A percentile compares a stretch with the other conserved stretches of the same genome.
Conservation (phyloP, 2,888 invertebrate genomes). For the Phortica magna region DNA sequence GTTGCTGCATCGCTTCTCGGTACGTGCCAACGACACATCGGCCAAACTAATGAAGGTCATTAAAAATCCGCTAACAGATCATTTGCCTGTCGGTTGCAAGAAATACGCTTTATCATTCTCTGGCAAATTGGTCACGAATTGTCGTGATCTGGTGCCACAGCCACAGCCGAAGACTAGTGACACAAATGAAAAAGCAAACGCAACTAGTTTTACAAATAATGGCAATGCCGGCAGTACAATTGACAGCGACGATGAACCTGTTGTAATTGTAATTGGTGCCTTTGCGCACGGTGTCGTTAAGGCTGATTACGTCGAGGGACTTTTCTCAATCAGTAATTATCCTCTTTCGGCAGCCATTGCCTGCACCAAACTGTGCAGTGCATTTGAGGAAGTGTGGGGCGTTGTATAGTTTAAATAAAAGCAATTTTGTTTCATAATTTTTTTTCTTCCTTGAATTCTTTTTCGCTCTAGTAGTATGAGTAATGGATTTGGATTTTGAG, state of each 20-base stretch:
- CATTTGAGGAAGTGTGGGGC: conserved; percentile 96
- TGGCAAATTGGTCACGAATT: conserved; percentile 84
- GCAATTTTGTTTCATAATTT: background rate
- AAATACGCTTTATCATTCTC: conserved; percentile 95
- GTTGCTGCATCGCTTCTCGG: conserved; percentile 94
- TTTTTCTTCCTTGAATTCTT: background rate
- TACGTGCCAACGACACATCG: conserved; percentile 93
- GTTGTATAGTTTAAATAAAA: conserved; percentile 77
- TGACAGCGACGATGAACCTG: conserved; percentile 86
- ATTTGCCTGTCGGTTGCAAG: conserved; percentile 94
- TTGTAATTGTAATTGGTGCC: conserved; percentile 95
- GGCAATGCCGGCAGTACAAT: conserved; percentile 38
- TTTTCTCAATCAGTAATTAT: conserved; percentile 95
- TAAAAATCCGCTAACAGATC: conserved; percentile 96
- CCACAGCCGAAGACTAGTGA: background rate
- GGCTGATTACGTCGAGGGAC: conserved; percentile 93
- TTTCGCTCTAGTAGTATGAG: background rate
- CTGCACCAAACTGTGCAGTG: conserved; percentile 95
- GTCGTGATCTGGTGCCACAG: conserved; percentile 87
- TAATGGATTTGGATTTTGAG: background rate
- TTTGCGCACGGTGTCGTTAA: conserved; percentile 98
- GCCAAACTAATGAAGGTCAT: conserved; percentile 96
- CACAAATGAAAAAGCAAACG: background rate
- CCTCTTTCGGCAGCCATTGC: conserved; percentile 97
- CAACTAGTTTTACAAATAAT: background rate